A percentile compares a stretch with the other conserved stretches of the same genome.
Evolutionary conservation across 2,113 vertebrate species (phyloP).

Genomic region (Callopanchax toddi): DNA sequence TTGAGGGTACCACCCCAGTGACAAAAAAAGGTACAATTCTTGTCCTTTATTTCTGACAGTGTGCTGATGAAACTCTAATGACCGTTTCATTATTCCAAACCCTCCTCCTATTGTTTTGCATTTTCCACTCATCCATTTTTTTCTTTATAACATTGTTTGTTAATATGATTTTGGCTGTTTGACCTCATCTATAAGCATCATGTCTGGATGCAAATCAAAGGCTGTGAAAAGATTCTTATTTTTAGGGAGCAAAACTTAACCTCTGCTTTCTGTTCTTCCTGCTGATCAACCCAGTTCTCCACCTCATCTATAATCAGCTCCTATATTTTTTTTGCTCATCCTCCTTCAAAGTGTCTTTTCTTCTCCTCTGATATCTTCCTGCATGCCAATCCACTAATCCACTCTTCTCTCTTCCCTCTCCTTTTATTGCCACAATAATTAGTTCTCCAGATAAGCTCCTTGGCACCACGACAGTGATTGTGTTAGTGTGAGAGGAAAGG

Average conservation of each 20-base stretch:
- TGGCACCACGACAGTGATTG: constrained; percentile 26
- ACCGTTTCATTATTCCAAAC: neutral
- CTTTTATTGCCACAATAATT: constrained; percentile 56
- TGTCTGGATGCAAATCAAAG: constrained; percentile 1
- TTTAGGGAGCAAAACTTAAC: constrained; percentile 6
- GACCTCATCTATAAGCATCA: neutral
- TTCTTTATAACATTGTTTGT: neutral
- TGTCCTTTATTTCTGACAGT: too few relatives aligned
- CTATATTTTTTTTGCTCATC: constrained; percentile 10
- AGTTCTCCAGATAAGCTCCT: constrained; percentile 58
- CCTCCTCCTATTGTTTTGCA: neutral
- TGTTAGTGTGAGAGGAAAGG: constrained; percentile 1
- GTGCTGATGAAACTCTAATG: too few relatives aligned
- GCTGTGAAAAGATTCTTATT: neutral
- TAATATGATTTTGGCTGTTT: constrained; percentile 10
- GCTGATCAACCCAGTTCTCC: constrained; percentile 15
- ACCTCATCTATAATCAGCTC: constrained; percentile 8
- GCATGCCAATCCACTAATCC: constrained; percentile 19
- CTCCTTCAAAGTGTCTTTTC: constrained; percentile 9
- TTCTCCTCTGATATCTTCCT: constrained; percentile 7
- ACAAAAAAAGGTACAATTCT: too few relatives aligned
- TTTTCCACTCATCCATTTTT: neutral
- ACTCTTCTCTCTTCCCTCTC: constrained; percentile 9
- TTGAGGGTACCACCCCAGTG: too few relatives aligned
- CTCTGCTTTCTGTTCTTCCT: neutral